A percentile compares a stretch with the other conserved stretches of the same genome.
phyloP scores from a whole-genome alignment of 23 tunicate genomes.

The Ciona savignyi region DNA sequence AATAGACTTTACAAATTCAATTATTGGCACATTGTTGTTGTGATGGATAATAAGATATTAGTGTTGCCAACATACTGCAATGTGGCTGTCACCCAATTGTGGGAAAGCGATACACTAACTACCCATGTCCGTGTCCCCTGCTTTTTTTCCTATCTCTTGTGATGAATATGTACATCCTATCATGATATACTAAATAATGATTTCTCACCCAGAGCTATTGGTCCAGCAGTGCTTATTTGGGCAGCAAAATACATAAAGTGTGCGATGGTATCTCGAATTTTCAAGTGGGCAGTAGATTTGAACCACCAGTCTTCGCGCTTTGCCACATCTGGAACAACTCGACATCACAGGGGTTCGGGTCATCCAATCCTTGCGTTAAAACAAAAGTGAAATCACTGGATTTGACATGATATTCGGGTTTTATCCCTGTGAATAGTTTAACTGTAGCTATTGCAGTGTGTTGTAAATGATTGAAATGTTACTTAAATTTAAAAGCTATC shows the following conservation, averaged over 20 bases:
- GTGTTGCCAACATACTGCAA: no score
- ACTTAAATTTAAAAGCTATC: no score
- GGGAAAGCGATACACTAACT: no score
- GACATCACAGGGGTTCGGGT: neutral
- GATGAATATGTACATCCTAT: no score
- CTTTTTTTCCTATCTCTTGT: no score
- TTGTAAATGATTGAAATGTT: neutral
- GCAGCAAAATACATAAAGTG: conserved; percentile 28
- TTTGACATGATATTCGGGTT: neutral
- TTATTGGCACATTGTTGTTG: no score
- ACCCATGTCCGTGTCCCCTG: no score
- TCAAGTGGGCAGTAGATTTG: conserved; percentile 31
- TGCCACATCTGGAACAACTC: conserved; percentile 7
- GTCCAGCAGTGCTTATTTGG: conserved; percentile 17
- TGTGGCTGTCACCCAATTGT: no score
- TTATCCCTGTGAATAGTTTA: neutral
- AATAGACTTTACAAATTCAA: no score
- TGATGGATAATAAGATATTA: no score
- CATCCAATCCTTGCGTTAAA: conserved; percentile 14
- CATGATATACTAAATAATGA: no score
- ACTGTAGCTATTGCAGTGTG: neutral
- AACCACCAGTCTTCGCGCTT: conserved; percentile 5
- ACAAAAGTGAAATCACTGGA: neutral
- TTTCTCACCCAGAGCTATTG: neutral
- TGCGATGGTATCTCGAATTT: conserved; percentile 13